A percentile compares a stretch with the other conserved stretches of the same genome.
Conservation (phyloP, 2,113 vertebrate genomes). For the Eclectus roratus region DNA sequence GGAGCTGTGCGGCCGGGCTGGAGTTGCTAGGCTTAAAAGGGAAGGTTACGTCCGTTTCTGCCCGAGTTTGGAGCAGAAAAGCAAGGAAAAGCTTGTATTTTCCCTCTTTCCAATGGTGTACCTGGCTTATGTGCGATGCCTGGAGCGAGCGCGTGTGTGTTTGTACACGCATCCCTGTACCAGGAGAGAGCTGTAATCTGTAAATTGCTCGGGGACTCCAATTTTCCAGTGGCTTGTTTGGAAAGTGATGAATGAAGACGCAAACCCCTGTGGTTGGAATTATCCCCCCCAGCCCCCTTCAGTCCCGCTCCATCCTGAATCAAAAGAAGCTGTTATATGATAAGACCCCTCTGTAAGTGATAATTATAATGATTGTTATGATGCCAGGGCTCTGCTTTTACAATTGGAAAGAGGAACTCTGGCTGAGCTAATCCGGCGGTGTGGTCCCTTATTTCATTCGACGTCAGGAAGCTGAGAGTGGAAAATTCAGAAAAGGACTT, state of each 20-base stretch:
- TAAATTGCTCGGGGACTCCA: conserved; percentile 65
- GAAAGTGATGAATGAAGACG: conserved; percentile 71
- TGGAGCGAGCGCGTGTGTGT: background rate
- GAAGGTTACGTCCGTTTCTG: conserved; percentile 70
- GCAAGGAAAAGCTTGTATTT: background rate
- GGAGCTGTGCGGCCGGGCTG: conserved; percentile 77
- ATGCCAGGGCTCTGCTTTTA: conserved; percentile 42
- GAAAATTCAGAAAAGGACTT: conserved; percentile 52
- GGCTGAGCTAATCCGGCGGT: conserved; percentile 51
- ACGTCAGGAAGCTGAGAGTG: conserved; percentile 23
- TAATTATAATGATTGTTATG: conserved; percentile 70
- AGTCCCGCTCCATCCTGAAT: background rate
- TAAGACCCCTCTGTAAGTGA: conserved; percentile 66
- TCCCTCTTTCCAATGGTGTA: background rate
- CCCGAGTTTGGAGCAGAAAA: conserved; percentile 36
- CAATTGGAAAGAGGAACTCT: conserved; percentile 51
- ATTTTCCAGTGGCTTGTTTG: conserved; percentile 66
- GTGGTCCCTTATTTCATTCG: conserved; percentile 54
- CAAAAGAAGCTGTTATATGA: conserved; percentile 68
- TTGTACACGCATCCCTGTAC: background rate
- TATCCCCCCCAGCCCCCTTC: conserved; percentile 16
- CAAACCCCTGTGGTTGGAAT: conserved; percentile 57
- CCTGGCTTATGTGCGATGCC: background rate
- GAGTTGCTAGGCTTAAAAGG: conserved; percentile 75
- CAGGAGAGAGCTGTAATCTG: conserved; percentile 56